Evolutionary conservation across 2,888 invertebrate species (phyloP).

Genomic region (Torymus auratus): DNA sequence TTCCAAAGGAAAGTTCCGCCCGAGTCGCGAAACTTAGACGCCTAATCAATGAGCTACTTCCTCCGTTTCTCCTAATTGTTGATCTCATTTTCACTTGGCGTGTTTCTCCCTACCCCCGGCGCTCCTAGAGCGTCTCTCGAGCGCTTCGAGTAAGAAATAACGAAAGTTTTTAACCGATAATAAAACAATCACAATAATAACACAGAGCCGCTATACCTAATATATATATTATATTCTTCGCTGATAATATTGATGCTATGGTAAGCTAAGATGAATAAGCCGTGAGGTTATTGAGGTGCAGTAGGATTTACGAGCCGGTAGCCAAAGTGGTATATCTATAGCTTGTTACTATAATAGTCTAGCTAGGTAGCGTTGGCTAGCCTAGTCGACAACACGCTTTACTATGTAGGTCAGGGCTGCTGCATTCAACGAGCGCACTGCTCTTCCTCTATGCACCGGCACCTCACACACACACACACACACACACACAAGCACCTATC

Average conservation of each 20-base stretch:
- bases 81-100: slow-evolving; percentile 56
- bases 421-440: slow-evolving; percentile 74
- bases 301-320: slow-evolving; percentile 14
- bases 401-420: slow-evolving; percentile 77
- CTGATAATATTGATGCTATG: too few relatives aligned
- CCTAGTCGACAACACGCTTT: slow-evolving; percentile 74
- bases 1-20: slow-evolving; percentile 65
- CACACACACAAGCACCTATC: not conserved
- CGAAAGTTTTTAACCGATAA: too few relatives aligned
- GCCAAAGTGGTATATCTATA: slow-evolving; percentile 44
- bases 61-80: slow-evolving; percentile 57
- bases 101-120: not conserved
- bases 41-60: slow-evolving; percentile 58
- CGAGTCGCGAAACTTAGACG: slow-evolving; percentile 43
- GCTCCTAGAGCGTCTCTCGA: not conserved
- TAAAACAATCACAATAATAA: too few relatives aligned
- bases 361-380: slow-evolving; percentile 69
- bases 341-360: slow-evolving; percentile 63
- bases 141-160: not conserved
- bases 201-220: too few relatives aligned
- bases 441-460: slow-evolving; percentile 71
- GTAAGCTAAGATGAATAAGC: not conserved
- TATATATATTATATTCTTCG: too few relatives aligned
- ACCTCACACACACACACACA: not conserved
- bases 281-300: not conserved